Evolutionary conservation across 2,888 invertebrate species (phyloP).

Genomic region (Himalopsyche anomala): DNA sequence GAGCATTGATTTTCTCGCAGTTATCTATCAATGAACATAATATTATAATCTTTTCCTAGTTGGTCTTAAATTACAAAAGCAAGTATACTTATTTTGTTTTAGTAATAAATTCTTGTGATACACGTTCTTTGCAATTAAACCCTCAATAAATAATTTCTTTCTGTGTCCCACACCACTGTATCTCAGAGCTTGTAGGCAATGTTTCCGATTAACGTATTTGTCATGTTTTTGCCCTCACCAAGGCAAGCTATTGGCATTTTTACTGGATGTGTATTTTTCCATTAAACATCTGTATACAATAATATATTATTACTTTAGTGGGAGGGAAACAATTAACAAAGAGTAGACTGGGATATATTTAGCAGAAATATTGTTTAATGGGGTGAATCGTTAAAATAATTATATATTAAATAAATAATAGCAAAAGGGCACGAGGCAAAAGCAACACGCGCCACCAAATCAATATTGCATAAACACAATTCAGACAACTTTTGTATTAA

Average conservation of each 20-base stretch:
- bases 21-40: too few relatives aligned
- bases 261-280: constrained; percentile 61
- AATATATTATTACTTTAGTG: constrained; percentile 63
- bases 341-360: constrained; percentile 60
- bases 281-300: constrained; percentile 57
- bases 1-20: too few relatives aligned
- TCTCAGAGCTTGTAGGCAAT: constrained; percentile 48
- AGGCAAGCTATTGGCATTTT: constrained; percentile 63
- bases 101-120: background rate
- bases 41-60: too few relatives aligned
- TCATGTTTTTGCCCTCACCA: constrained; percentile 59
- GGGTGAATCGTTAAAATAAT: constrained; percentile 50
- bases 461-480: too few relatives aligned
- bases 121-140: constrained; percentile 58
- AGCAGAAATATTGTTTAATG: constrained; percentile 58
- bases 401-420: background rate
- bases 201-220: constrained; percentile 63
- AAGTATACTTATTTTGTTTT: background rate
- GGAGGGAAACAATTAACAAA: constrained; percentile 64
- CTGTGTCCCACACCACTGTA: constrained; percentile 50
- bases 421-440: too few relatives aligned
- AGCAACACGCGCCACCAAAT: too few relatives aligned
- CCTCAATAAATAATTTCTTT: constrained; percentile 62
- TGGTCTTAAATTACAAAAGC: too few relatives aligned
- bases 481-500: too few relatives aligned